Evolutionary conservation across 2,797 vertebrate genomes (phyloP).

Genomic region (Rhynchonycteris naso): DNA sequence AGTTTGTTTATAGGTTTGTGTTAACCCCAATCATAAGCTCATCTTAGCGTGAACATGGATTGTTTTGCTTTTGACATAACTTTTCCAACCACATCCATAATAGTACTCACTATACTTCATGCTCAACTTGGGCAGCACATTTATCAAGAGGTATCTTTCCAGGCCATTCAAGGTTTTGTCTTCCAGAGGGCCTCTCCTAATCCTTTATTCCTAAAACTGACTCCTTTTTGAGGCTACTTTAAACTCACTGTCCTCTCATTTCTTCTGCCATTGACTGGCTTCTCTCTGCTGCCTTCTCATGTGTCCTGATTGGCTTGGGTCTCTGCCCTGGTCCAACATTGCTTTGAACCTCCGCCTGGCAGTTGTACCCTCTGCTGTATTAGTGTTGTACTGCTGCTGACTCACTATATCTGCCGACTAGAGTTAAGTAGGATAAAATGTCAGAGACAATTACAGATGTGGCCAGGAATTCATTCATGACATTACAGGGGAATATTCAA

Average conservation of each 20-base stretch:
- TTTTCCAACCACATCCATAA: neutral
- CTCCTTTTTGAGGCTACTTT: neutral
- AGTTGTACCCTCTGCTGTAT: neutral
- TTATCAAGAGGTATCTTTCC: neutral
- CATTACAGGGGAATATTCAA: accelerated
- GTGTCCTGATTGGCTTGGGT: neutral
- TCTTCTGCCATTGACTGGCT: neutral
- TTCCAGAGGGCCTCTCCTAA: neutral
- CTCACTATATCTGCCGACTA: neutral
- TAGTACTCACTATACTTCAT: neutral
- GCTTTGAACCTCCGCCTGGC: neutral
- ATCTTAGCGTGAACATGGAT: neutral
- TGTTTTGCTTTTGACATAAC: neutral
- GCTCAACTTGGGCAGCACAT: accelerated
- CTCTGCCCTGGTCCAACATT: neutral
- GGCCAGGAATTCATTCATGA: neutral
- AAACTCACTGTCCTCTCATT: neutral
- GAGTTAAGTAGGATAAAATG: neutral
- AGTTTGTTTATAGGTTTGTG: neutral
- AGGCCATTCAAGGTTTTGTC: neutral
- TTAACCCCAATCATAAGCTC: neutral
- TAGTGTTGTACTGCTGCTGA: too few relatives aligned
- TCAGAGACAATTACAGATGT: neutral
- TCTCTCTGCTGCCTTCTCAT: neutral
- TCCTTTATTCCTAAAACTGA: neutral